Percentiles rank a stretch among this genome's conserved stretches.
phyloP scores from a whole-genome alignment of 2,888 invertebrate genomes.

The Horisme vitalbata region DNA sequence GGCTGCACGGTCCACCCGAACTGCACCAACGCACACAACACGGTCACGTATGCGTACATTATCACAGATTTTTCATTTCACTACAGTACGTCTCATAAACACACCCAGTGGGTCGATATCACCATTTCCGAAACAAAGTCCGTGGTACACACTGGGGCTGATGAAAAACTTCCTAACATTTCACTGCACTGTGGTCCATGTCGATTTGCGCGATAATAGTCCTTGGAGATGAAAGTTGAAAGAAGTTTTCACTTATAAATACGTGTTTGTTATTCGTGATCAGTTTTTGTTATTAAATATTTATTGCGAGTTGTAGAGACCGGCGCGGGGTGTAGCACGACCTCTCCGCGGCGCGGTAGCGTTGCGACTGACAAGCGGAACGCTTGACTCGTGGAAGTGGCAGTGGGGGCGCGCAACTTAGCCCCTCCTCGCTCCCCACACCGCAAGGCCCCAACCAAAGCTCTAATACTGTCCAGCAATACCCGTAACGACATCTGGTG shows the following conservation, averaged over 20 bases:
- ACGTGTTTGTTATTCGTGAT: conserved; percentile 51
- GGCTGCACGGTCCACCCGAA: conserved; percentile 79
- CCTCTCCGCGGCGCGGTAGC: conserved; percentile 66
- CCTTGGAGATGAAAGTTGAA: conserved; percentile 40
- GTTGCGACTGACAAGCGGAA: conserved; percentile 73
- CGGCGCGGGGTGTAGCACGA: conserved; percentile 59
- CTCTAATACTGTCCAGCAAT: conserved; percentile 42
- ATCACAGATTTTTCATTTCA: conserved; percentile 82
- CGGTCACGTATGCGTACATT: conserved; percentile 71
- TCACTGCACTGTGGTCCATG: conserved; percentile 74
- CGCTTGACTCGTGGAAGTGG: conserved; percentile 70
- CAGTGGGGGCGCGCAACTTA: conserved; percentile 72
- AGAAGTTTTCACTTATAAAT: conserved; percentile 56
- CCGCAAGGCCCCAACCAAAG: conserved; percentile 54
- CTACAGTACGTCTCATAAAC: conserved; percentile 79
- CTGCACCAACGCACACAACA: conserved; percentile 81
- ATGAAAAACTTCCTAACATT: conserved; percentile 77
- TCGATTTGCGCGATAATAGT: conserved; percentile 40
- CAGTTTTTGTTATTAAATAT: conserved; percentile 72
- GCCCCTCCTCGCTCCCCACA: conserved; percentile 46
- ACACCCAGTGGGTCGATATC: conserved; percentile 81
- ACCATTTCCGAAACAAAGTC: conserved; percentile 83
- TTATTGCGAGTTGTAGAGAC: conserved; percentile 69
- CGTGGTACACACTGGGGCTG: conserved; percentile 66
- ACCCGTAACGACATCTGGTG: conserved; percentile 63